Base-by-base conservation (phyloP, 2,797 vertebrate species). In the Phoxinus dragarum region DNA sequence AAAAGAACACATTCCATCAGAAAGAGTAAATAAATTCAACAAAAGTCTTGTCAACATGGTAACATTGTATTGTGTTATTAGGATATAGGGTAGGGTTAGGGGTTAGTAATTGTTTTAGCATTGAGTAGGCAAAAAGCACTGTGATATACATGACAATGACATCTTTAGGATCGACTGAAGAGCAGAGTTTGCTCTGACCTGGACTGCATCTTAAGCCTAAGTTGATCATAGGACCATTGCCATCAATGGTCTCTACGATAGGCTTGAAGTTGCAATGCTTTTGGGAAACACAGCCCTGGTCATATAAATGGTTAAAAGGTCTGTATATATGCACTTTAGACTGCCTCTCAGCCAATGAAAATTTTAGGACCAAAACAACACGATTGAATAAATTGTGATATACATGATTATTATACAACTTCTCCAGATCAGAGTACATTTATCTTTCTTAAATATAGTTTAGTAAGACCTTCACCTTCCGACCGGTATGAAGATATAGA, bases 401-500 rank as follows among this genome's bases (percentile, higher is more conserved):
- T 34, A 17, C 6, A 67, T 16, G 31, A 67, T 34, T 34, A 16
- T n/a, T 66, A 34, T 17, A 34, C 2, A 7, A 14, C 4, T 61
- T 27, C 59, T 27, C 10, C 8, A 56, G 21, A 56, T 67, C 5
- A 36, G 17, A 52, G 42, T 31, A 5, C 17, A 75, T 61, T 23
- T 73, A 14, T 23, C 38, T 59, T 52, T 77, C 34, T 38, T 59
- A 17, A 78, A 66, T 17, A 34, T 75, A 47, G 14, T 27, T 59
- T 59, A 74, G 42, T 23, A 27, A 81, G 16, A 6, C 19, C n/a
- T 88, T 87, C 54, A 99, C 98, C 97, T 98, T 92, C 97, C 97
- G 1, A 98, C 96, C 0, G 97, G 97, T 84, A 98, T 98, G 85
- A 96, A 97, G 90, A 98, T 94, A 87, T 98, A 98, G 94, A 98